Evolutionary conservation across 2,113 vertebrate species (phyloP).

Genomic region (Leucoraja erinaceus): DNA sequence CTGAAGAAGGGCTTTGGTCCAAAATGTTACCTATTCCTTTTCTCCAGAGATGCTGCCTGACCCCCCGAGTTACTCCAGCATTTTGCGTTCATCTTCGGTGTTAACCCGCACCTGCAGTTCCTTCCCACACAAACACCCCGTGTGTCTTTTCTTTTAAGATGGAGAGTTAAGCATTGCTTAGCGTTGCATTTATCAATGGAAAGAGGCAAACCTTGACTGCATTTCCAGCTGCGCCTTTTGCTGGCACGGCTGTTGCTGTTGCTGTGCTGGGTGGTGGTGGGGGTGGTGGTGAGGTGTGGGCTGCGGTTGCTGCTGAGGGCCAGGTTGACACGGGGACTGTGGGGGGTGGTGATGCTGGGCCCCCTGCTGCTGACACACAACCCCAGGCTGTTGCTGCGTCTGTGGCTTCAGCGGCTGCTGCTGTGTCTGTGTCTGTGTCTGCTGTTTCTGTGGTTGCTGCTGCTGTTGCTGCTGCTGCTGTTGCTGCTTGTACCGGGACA

Average conservation of each 20-base stretch:
- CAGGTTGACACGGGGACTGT: no score
- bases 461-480: slow-evolving; percentile 53
- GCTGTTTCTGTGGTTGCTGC: slow-evolving; percentile 45
- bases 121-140: no score
- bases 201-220: slow-evolving; percentile 81
- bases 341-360: no score
- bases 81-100: no score
- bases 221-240: slow-evolving; percentile 85
- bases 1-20: no score
- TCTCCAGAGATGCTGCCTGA: no score
- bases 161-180: neutral
- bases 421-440: slow-evolving; percentile 42
- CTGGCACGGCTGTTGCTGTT: slow-evolving; percentile 51
- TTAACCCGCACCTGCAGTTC: no score
- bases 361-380: no score
- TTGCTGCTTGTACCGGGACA: slow-evolving; percentile 94
- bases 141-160: neutral
- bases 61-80: no score
- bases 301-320: slow-evolving; percentile 45
- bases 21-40: no score
- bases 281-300: slow-evolving; percentile 46
- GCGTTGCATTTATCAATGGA: slow-evolving; percentile 3
- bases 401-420: slow-evolving; percentile 59
- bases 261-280: slow-evolving; percentile 45
- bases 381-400: slow-evolving; percentile 58